Base-by-base conservation (phyloP, 2,797 vertebrate genomes). In the Otolemur crassicaudatus region DNA sequence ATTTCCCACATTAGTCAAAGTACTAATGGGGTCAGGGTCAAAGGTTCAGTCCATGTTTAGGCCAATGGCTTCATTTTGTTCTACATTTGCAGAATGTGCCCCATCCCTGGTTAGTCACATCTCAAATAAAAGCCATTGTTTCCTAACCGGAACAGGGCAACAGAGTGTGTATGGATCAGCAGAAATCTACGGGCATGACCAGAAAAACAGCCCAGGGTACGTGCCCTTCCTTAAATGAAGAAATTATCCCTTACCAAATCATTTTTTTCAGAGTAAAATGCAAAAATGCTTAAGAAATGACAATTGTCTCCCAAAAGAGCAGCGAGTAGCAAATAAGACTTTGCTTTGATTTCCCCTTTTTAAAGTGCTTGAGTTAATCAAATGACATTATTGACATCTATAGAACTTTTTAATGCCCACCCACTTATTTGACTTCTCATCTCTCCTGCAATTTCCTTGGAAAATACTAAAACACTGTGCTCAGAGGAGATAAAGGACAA, bases 81-180 rank as follows among this genome's bases (percentile, higher is more conserved):
- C 91, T 40, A 16, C 63, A 43, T 23, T 14, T 91, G 53, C 65
- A 90, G 46, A 97, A 93, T 95, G 46, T 80, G 82, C 19, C 69
- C 86, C 46, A 84, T 84, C 37, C 73, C 40, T 84, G 37, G 17
- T 89, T 63, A 79, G 67, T 84, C 37, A 95, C n/a, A 58, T 69
- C 37, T 89, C 85, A 97, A 95, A 88, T 76, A 82, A 61, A 94
- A 70, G 27, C 27, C 89, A 91, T 96, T 96, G 90, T 97, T 95
- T 97, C 60, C 60, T 80, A 90, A 85, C 12, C 12, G 49, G 90
- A 96, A 84, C n/a, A 90, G 77, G 72, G 81, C 43, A 85, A 63
- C 37, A 87, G 90, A 4, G 76, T 94, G 8, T 75, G 27, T 69
- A 29, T 7, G n/a, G 43, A 92, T 90, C 84, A 95, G 83, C 94